Conservation (phyloP, 2,113 vertebrate genomes). For the Channa argus region DNA sequence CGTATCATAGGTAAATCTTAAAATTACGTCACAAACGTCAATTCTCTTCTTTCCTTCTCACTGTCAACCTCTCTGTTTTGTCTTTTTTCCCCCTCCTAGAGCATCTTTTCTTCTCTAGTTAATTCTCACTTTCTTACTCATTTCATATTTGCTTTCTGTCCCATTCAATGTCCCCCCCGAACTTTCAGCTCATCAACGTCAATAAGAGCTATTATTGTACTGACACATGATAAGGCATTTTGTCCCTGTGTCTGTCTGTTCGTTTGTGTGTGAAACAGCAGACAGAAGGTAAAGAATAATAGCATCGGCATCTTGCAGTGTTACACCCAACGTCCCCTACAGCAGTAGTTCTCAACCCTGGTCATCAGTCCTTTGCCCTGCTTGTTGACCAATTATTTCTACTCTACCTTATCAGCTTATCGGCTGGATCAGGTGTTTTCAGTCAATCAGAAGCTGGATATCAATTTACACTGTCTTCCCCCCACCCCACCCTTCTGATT, state of each 20-base stretch:
- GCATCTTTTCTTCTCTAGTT: constrained; percentile 4
- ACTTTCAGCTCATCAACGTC: constrained; percentile 16
- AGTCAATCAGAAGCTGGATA: no score
- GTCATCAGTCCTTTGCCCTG: no score
- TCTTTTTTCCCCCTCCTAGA: neutral
- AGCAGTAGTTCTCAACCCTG: no score
- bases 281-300: constrained; percentile 25
- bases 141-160: neutral
- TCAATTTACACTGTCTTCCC: no score
- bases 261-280: constrained; percentile 19
- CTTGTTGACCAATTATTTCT: no score
- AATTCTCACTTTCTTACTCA: constrained; percentile 4
- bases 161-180: neutral
- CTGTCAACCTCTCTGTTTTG: neutral
- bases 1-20: no score
- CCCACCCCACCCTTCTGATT: no score
- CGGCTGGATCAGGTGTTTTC: no score
- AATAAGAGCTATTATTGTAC: constrained; percentile 26
- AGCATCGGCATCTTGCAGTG: constrained; percentile 9
- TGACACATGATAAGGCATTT: constrained; percentile 45
- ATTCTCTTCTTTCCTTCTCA: neutral
- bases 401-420: no score
- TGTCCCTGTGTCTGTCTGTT: constrained; percentile 3
- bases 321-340: constrained; percentile 31
- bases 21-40: neutral